Evolutionary conservation across 2,113 vertebrate species (phyloP), one percentile per base, ranked within the genome.

Genomic region (Alligator sinensis): DNA sequence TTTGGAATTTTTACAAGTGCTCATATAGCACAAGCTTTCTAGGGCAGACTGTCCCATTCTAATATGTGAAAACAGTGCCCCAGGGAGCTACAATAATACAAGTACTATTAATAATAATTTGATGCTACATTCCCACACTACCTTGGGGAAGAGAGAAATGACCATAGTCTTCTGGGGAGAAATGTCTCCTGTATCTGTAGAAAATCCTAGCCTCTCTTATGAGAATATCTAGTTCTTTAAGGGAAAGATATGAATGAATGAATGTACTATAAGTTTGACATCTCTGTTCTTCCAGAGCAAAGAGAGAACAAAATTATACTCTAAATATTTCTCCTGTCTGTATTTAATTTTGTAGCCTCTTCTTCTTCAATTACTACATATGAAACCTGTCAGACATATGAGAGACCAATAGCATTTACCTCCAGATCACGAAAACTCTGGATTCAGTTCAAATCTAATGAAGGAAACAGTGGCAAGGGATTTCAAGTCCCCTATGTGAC

Each of bases 401-500:
- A 99, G 95, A 97, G 99, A 82, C 99, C 99, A 25, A 99, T 99
- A 30, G 99, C 99, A 88, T 99, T 99, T 96, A 99, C 99, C 60
- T 99, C 99, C 62, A 98, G 99, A 82, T 99, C 99, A 0, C 98
- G 99, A 28, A 99, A 99, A 92, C 98, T 99, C 60, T 99, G 99
- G 99, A 98, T 99, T 97, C 99, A 99, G 96, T 99, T 99, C 93
- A 99, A 98, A 90, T 98, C 99, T 91, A 99, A 99, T 0, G 99
- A 99, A 97, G 98, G 98, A 30, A 99, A 99, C 98, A 99, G 99
- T 5, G 98, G 98, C 78, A 99, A 98, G 98, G 99, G 99, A 75
- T 99, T 99, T 97, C 99, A 99, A 78, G 99, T 99, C 22, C 99
- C 99, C 8, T 99, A 99, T 0, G 99, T 99, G 95, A 99, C 99